phyloP scores from a whole-genome alignment of 2,888 invertebrate species.

The Papilio elwesi region DNA sequence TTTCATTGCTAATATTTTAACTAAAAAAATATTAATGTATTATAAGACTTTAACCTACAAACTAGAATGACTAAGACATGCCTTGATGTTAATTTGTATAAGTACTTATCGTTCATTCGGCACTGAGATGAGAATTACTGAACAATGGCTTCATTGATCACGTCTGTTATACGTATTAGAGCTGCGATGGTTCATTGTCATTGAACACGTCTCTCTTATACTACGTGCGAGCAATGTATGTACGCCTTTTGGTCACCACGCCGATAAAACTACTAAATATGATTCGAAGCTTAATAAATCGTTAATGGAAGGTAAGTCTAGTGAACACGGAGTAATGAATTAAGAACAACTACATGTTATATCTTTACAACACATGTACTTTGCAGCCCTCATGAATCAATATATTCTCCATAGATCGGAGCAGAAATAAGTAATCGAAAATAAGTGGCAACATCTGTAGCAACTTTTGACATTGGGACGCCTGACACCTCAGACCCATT shows the following conservation, averaged over 20 bases:
- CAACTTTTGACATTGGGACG: no score
- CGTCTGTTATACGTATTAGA: slow-evolving; percentile 3
- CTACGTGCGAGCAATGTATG: background rate
- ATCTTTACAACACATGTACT: no score
- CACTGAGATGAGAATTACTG: slow-evolving; percentile 18
- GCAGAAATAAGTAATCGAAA: no score
- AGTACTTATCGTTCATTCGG: slow-evolving; percentile 7
- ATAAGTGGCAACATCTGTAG: no score
- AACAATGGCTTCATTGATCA: slow-evolving; percentile 17
- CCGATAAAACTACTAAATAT: background rate
- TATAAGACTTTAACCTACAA: background rate
- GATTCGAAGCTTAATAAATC: background rate
- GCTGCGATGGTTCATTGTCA: slow-evolving; percentile 10
- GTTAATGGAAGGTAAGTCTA: background rate
- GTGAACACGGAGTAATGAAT: no score
- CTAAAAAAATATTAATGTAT: no score
- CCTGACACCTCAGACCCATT: no score
- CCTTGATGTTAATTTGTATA: background rate
- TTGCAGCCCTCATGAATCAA: no score
- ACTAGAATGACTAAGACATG: slow-evolving; percentile 1
- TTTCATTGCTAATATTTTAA: no score
- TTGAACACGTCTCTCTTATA: slow-evolving; percentile 2
- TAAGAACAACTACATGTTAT: no score
- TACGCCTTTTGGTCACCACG: no score
- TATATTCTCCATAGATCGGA: no score